Conservation (phyloP, 2,113 vertebrate species). For the Mirounga angustirostris region DNA sequence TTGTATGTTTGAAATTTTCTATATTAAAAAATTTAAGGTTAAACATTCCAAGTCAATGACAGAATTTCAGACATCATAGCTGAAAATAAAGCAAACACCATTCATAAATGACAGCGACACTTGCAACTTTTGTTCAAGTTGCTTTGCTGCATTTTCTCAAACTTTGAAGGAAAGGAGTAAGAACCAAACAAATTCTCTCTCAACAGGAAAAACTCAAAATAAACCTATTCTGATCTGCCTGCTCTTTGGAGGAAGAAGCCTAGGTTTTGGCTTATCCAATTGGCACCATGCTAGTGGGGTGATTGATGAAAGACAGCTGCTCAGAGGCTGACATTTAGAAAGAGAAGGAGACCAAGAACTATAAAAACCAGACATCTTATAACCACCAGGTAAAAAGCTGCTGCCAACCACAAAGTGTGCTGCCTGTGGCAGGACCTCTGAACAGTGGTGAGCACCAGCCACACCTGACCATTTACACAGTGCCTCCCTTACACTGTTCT, state of each 20-base stretch:
- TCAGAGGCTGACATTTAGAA: neutral
- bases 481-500: neutral
- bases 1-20: neutral
- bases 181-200: neutral
- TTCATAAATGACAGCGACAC: neutral
- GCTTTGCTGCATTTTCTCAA: neutral
- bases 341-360: neutral
- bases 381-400: neutral
- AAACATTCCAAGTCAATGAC: neutral
- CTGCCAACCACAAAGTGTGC: neutral
- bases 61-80: neutral
- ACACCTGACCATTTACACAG: neutral
- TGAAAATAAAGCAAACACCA: neutral
- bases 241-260: neutral
- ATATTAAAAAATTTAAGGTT: constrained; percentile 4
- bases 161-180: neutral
- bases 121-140: neutral
- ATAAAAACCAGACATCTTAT: neutral
- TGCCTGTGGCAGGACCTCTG: neutral
- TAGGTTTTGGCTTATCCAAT: neutral
- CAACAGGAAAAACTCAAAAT: neutral
- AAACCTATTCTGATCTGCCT: neutral
- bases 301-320: neutral
- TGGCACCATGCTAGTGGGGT: neutral
- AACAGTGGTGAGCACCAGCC: neutral